Base-by-base conservation (phyloP, 2,113 vertebrate genomes). In the Misgurnus anguillicaudatus region DNA sequence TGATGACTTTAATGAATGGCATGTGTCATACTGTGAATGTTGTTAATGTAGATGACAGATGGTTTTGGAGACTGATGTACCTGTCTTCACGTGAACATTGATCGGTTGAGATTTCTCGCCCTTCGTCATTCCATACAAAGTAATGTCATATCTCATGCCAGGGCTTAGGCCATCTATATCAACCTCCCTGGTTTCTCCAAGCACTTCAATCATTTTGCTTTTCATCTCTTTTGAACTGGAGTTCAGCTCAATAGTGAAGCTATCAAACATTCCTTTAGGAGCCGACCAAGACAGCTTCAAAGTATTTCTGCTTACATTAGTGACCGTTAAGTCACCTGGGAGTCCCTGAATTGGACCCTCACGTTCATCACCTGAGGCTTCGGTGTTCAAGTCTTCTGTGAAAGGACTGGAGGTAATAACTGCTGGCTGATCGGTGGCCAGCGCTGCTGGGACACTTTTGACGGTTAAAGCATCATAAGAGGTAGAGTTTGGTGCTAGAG, bases 401-500 rank as follows among this genome's bases (percentile, higher is more conserved):
- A 58, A 79, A 66, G 48, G 39, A 76, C 60, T 39, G 55, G 31
- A 39, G 53, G 71, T 60, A 79, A 45, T 57, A 9, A 61, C 63
- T 45, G 78, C n/a, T 21, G 80, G 71, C 17, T 66, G 47, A 9
- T 75, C 74, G 78, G 82, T 47, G 41, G 85, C 68, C 60, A 71
- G 70, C 6, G 77, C 41, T 68, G 80, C 80, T n/a, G 86, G 81
- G 39, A 74, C 71, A 48, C 83, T 86, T 83, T 84, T 87, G 75
- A 90, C 61, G 58, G 79, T 90, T 87, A 89, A 75, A 19, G 69
- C 86, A 77, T 86, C 89, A 81, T 85, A 57, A 83, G 90, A 84
- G 68, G 89, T 87, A 82, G 89, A 82, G 79, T 85, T 71, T 53
- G 86, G 80, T 80, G 90, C 90, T 92, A 90, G 87, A 90, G 85